Conservation (phyloP, 2,888 invertebrate genomes). For the Phengaris arion region DNA sequence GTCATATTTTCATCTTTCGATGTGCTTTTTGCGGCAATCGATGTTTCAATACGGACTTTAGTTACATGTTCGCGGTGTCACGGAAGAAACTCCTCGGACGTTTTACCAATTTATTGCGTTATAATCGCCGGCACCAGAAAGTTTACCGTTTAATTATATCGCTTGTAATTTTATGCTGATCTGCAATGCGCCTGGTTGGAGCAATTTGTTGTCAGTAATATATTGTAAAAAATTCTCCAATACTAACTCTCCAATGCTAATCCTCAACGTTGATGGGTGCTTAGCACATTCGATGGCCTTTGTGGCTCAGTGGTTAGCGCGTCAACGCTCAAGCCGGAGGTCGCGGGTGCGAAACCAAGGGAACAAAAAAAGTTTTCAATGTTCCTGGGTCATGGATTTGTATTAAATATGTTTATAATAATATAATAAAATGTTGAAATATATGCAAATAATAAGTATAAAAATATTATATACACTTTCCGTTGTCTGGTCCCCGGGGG, state of each 20-base stretch:
- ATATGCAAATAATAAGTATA: no score
- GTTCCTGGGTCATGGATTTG: no score
- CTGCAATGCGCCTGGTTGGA: slow-evolving; percentile 26
- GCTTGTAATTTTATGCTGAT: slow-evolving; percentile 54
- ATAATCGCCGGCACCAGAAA: slow-evolving; percentile 57
- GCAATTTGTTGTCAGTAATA: background rate
- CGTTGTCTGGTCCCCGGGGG: no score
- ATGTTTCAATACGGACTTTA: slow-evolving; percentile 33
- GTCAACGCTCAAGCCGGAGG: no score
- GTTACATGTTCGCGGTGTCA: slow-evolving; percentile 31
- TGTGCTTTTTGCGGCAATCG: slow-evolving; percentile 30
- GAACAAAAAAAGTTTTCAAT: no score
- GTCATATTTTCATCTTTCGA: slow-evolving; percentile 66
- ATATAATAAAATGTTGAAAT: no score
- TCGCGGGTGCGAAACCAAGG: no score
- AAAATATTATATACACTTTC: background rate
- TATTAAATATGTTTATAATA: no score
- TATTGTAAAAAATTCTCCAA: background rate
- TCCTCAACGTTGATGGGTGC: background rate
- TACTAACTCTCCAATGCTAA: background rate
- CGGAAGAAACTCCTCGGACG: slow-evolving; percentile 19
- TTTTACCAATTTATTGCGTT: slow-evolving; percentile 54
- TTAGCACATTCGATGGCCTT: no score
- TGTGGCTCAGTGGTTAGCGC: no score
- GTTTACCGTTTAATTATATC: slow-evolving; percentile 51